Base-by-base conservation (phyloP, 1,140 invertebrate genomes). In the Rhagoletis zephyria region DNA sequence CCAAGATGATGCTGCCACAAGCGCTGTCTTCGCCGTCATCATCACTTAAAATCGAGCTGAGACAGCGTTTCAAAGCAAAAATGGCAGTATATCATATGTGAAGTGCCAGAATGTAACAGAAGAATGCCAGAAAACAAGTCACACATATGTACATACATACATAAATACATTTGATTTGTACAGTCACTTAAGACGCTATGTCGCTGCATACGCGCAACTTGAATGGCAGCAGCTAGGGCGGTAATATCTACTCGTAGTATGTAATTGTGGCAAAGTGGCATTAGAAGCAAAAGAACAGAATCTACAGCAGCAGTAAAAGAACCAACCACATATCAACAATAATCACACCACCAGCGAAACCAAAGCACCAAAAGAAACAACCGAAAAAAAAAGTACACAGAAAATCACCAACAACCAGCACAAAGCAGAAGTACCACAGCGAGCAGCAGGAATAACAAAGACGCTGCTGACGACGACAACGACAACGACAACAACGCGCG, bases 21-120 rank as follows among this genome's bases (percentile, higher is more conserved):
- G 45, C 74, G 48, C 16, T 81, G 74, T 81, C 74, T 51, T 81
- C 74, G 45, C 30, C 74, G 16, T 56, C 67, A 70, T 70, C 74
- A 81, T 10, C 51, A 48, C 74, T 81, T 81, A 81, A 81, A 51
- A 56, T 10, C 16, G 48, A 51, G 74, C 74, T 59, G 74, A 81
- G 74, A 81, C 74, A 81, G 74, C 74, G 74, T 56, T 19, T 16
- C 74, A n/a, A 56, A 81, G 30, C 48, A 56, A 81, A 19, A 19
- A 81, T n/a, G 74, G 48, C 56, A 81, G 74, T 81, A 56, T 81
- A 81, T 81, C 74, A 81, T 81, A 81, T 81, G 51, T 59, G 74
- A 56, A 81, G 74, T 81, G 74, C 14, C 74, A 81, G 48, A 81
- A 81, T 81, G 48, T 81, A 81, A 81, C 16, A 81, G 7, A 81